Percentiles rank a stretch among this genome's conserved stretches.
These are phyloP conservation scores for Cyclophora albipunctata DNA, from an alignment of 2,888 invertebrate species.

Conservation along the genomic window DNA sequence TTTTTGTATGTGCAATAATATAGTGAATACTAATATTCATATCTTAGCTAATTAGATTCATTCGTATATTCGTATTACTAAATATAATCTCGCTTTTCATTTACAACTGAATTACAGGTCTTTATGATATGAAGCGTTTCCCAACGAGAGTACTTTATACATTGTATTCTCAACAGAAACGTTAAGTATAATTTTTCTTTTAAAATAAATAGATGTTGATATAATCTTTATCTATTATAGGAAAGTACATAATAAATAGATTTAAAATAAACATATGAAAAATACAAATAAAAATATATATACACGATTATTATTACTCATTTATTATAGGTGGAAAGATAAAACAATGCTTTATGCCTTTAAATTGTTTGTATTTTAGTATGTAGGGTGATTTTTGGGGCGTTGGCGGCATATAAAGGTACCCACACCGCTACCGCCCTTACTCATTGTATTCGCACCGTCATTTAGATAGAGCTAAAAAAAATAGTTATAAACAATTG, in stretches of 20 bases:
- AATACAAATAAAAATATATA: constrained; percentile 75
- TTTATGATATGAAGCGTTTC: constrained; percentile 30
- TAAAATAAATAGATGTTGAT: constrained; percentile 55
- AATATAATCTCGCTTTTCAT: constrained; percentile 58
- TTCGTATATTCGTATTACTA: constrained; percentile 17
- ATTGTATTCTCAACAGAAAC: constrained; percentile 31
- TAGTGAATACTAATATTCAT: constrained; percentile 58
- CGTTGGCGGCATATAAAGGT: constrained; percentile 50
- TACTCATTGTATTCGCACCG: constrained; percentile 58
- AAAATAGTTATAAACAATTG: constrained; percentile 45
- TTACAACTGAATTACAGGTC: constrained; percentile 23
- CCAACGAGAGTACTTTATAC: constrained; percentile 31
- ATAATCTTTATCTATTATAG: constrained; percentile 71
- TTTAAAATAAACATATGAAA: constrained; percentile 52
- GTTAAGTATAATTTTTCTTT: constrained; percentile 31
- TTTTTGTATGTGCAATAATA: constrained; percentile 72
- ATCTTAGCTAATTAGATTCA: constrained; percentile 70
- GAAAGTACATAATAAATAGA: constrained; percentile 71
- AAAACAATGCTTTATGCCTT: constrained; percentile 71
- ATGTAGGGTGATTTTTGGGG: constrained; percentile 52
- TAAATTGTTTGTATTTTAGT: constrained; percentile 70
- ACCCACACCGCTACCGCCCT: constrained; percentile 49
- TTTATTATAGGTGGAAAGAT: constrained; percentile 60
- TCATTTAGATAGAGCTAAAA: constrained; percentile 64
- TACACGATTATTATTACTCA: constrained; percentile 70